Base-by-base conservation (phyloP, 2,888 invertebrate species). In the Nematopogon swammerdamellus region DNA sequence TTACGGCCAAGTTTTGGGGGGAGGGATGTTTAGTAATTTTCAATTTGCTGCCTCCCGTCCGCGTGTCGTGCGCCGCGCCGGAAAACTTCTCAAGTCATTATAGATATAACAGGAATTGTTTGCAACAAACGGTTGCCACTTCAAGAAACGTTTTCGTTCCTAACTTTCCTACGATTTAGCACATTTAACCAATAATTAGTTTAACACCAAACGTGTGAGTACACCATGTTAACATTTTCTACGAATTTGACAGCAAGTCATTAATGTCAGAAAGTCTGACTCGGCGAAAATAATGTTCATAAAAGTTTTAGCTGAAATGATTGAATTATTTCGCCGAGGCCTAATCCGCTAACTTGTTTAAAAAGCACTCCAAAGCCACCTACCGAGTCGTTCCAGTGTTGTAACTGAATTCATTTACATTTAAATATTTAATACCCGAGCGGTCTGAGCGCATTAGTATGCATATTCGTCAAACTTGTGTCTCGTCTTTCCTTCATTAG, bases 11-110 rank as follows among this genome's bases (percentile, higher is more conserved):
- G 61, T 17, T 44, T 58, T n/a, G 11, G 57, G 62, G 65, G 68
- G 66, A 60, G 68, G 36, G 36, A 36, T 36, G 14, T 36, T 14
- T 36, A 8, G 72, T 73, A 72, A 75, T 76, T 76, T 75, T 75
- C 75, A 76, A 75, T 77, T 72, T 69, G 72, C 73, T 72, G 72
- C 60, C 67, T 72, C n/a, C n/a, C n/a, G n/a, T 25, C 25, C 5
- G 8, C 25, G 25, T 25, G 25, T 25, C 25, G 5, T 8, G 4
- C 25, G 25, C 25, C 25, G 5, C 25, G 25, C 8, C 25, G 25
- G 25, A 6, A 25, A 25, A 25, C 25, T 25, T n/a, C n/a, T n/a
- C n/a, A n/a, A n/a, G n/a, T n/a, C n/a, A n/a, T n/a, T n/a, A n/a
- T n/a, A n/a, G n/a, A n/a, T n/a, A n/a, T n/a, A n/a, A n/a, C n/a